phyloP scores from a whole-genome alignment of 2,888 invertebrate genomes.

The Eremobia ochroleuca region DNA sequence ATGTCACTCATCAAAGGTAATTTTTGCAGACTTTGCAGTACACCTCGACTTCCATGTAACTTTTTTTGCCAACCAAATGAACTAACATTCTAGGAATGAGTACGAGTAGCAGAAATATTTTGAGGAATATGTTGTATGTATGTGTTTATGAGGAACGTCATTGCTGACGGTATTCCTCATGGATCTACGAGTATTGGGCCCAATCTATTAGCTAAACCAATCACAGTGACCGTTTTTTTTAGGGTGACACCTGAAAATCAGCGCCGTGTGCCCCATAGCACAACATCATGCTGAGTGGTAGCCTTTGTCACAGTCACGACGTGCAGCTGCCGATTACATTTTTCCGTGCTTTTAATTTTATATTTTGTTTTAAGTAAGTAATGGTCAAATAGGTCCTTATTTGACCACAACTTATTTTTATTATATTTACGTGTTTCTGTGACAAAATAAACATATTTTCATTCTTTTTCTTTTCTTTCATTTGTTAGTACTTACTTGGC shows the following conservation, averaged over 20 bases:
- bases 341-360: neutral
- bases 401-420: neutral
- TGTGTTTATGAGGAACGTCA: too few relatives aligned
- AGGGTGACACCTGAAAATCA: neutral
- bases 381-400: neutral
- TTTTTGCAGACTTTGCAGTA: constrained; percentile 4
- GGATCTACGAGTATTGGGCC: too few relatives aligned
- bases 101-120: neutral
- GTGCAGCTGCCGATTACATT: neutral
- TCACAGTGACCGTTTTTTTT: neutral
- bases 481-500: constrained; percentile 92
- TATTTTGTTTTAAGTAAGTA: neutral
- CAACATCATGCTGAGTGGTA: neutral
- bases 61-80: neutral
- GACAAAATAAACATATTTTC: neutral
- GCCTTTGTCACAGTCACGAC: too few relatives aligned
- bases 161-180: neutral
- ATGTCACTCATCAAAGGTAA: constrained; percentile 7
- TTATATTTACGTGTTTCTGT: neutral
- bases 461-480: neutral
- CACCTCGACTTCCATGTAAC: neutral
- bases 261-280: neutral
- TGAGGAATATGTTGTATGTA: too few relatives aligned
- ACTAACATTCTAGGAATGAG: neutral
- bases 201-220: neutral